Percentiles rank a stretch among this genome's conserved stretches.
phyloP scores from a whole-genome alignment of 2,113 vertebrate genomes.

The Periophthalmus modestus region DNA sequence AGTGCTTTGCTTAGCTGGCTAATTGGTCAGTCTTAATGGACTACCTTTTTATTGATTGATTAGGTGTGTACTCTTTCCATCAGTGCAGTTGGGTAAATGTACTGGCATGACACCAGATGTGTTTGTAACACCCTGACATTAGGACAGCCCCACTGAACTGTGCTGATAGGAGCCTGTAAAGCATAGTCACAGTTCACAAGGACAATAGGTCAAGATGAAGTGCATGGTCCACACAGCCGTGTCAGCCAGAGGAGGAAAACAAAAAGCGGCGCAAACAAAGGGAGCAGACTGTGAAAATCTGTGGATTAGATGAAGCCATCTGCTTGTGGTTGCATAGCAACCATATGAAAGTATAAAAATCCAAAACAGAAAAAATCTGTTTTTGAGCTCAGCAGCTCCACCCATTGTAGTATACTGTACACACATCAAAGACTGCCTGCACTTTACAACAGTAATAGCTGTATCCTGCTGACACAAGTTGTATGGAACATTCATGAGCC shows the following conservation, averaged over 20 bases:
- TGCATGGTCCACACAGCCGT: neutral
- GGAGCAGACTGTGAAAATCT: constrained; percentile 16
- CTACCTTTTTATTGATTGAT: neutral
- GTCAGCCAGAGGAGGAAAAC: neutral
- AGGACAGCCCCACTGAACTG: neutral
- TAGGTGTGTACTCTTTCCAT: no score
- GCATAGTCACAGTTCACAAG: neutral
- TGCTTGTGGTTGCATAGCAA: constrained; percentile 48
- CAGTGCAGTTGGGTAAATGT: no score
- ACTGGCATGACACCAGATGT: no score
- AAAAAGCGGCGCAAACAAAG: neutral
- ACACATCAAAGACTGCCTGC: neutral
- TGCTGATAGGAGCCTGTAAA: neutral
- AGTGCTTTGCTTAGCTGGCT: neutral
- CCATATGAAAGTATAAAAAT: constrained; percentile 35
- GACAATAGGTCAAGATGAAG: neutral
- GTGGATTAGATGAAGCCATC: constrained; percentile 17
- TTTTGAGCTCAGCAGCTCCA: constrained; percentile 5
- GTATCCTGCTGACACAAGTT: neutral
- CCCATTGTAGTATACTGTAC: constrained; percentile 5
- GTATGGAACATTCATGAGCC: neutral
- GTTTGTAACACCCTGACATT: no score
- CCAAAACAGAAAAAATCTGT: constrained; percentile 22
- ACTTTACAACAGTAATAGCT: neutral
- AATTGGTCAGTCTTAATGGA: no score